phyloP scores from a whole-genome alignment of 2,888 invertebrate genomes.

The Acanthoscelides obtectus region DNA sequence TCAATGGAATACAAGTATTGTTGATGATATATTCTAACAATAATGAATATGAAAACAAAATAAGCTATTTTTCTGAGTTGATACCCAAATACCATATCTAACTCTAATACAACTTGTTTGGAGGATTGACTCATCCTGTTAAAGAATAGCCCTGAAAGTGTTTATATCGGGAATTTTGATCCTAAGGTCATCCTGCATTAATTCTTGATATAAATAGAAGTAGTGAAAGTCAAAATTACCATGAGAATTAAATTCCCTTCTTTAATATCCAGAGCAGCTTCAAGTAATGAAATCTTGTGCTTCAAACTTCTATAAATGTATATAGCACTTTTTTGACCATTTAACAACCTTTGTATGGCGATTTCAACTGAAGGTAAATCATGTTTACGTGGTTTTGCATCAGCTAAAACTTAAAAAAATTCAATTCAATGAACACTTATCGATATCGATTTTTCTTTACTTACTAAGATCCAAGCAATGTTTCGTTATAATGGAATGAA shows the following conservation, averaged over 20 bases:
- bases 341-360: conserved; percentile 51
- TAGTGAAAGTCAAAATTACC: conserved; percentile 44
- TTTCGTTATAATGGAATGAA: conserved; percentile 40
- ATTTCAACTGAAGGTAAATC: conserved; percentile 43
- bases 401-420: conserved; percentile 46
- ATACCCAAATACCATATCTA: too few relatives aligned
- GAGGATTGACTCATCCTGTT: too few relatives aligned
- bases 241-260: conserved; percentile 74
- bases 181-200: too few relatives aligned
- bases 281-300: conserved; percentile 67
- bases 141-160: too few relatives aligned
- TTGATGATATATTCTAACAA: too few relatives aligned
- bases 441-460: conserved; percentile 8
- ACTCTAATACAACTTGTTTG: too few relatives aligned
- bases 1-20: too few relatives aligned
- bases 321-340: conserved; percentile 50
- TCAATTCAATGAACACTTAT: conserved; percentile 2
- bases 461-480: conserved; percentile 31
- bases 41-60: too few relatives aligned
- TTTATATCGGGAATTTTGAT: too few relatives aligned
- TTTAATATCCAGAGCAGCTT: conserved; percentile 64
- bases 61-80: too few relatives aligned
- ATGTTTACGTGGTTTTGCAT: conserved; percentile 34
- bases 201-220: too few relatives aligned
- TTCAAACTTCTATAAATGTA: conserved; percentile 49